A percentile compares a stretch with the other conserved stretches of the same genome.
Conservation (phyloP, 2,888 invertebrate genomes). For the Ophion obscuratus region DNA sequence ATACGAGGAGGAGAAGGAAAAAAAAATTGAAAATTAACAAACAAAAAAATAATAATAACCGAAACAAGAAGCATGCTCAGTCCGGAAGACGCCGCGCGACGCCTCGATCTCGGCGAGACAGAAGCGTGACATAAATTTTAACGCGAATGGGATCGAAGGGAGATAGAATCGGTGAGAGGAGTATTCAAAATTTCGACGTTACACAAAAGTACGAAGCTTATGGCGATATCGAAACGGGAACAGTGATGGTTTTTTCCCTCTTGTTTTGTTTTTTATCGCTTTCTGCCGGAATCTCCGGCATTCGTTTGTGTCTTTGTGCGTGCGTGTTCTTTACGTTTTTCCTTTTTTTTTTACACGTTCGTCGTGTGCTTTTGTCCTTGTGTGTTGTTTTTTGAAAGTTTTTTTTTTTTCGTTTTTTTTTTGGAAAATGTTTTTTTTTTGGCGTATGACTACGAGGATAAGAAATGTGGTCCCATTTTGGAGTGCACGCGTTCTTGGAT, state of each 20-base stretch:
- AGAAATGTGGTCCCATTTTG: background rate
- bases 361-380: constrained; percentile 5
- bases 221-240: constrained; percentile 22
- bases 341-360: constrained; percentile 20
- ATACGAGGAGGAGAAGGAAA: too few species aligned
- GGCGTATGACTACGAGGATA: background rate
- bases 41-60: background rate
- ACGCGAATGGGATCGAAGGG: constrained; percentile 48
- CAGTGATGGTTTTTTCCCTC: constrained; percentile 20
- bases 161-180: constrained; percentile 63
- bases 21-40: background rate
- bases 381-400: constrained; percentile 23
- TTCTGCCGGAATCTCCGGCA: constrained; percentile 16
- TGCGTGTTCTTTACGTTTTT: constrained; percentile 40
- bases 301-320: constrained; percentile 68
- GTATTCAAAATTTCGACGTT: constrained; percentile 53
- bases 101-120: constrained; percentile 66
- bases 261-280: background rate
- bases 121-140: constrained; percentile 66
- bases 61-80: constrained; percentile 40
- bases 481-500: constrained; percentile 56
- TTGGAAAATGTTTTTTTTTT: constrained; percentile 1
- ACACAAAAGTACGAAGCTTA: constrained; percentile 26
- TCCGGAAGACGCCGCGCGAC: constrained; percentile 62
- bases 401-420: constrained; percentile 22